Conservation (phyloP, 1,140 invertebrate genomes). For the Teleopsis dalmanni region DNA sequence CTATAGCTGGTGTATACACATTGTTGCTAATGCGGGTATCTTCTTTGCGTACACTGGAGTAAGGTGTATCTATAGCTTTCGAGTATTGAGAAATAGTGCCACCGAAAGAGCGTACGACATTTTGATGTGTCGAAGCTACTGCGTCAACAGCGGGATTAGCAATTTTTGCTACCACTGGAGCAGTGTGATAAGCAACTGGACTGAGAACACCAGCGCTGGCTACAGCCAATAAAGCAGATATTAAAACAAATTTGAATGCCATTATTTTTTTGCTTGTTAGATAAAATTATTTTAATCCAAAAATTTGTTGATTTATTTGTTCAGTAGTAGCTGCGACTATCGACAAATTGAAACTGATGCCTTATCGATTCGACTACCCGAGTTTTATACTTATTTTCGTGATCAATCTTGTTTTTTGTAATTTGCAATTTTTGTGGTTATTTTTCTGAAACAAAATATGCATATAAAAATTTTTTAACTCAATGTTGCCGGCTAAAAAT, state of each 20-base stretch:
- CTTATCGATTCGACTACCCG: too few species aligned
- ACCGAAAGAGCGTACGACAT: conserved; percentile 50
- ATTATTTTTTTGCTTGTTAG: too few species aligned
- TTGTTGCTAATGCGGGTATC: conserved; percentile 53
- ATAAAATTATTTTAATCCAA: too few species aligned
- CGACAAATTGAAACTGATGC: too few species aligned
- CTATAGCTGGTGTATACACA: conserved; percentile 43
- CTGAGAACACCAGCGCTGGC: conserved; percentile 44
- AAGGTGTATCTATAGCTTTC: conserved; percentile 55
- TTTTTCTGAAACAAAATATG: too few species aligned
- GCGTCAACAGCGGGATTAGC: conserved; percentile 45
- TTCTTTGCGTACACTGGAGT: conserved; percentile 55
- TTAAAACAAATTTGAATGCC: conserved; percentile 41
- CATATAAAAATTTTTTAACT: too few species aligned
- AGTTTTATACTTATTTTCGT: too few species aligned
- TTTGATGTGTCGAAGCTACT: conserved; percentile 50
- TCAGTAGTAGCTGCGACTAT: too few species aligned
- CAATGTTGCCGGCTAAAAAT: too few species aligned
- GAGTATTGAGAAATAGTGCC: conserved; percentile 55
- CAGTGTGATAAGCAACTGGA: conserved; percentile 15
- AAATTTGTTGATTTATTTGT: too few species aligned
- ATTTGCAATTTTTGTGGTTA: too few species aligned
- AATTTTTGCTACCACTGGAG: conserved; percentile 20
- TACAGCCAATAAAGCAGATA: conserved; percentile 44
- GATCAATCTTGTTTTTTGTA: too few species aligned